Percentiles rank a stretch among this genome's conserved stretches.
phyloP scores from a whole-genome alignment of 2,113 vertebrate genomes.

The Ahaetulla prasina region DNA sequence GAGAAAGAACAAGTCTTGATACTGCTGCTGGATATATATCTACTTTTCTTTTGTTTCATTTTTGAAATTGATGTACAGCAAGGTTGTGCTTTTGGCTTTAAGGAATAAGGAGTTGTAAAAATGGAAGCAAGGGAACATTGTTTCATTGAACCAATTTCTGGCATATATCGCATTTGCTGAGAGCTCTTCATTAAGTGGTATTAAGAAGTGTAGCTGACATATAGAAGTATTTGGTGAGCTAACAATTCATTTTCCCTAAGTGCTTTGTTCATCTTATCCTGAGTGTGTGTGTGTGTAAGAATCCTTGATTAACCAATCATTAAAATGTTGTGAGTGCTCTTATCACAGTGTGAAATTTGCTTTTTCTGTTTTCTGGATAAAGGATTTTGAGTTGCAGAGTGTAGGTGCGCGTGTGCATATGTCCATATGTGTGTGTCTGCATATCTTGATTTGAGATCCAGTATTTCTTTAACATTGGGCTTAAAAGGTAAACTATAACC shows the following conservation, averaged over 20 bases:
- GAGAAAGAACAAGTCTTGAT: not conserved
- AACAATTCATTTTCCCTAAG: not conserved
- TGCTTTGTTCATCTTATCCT: not conserved
- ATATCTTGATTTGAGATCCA: not conserved
- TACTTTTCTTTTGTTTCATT: not conserved
- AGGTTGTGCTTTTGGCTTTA: not conserved
- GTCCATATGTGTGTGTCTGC: not conserved
- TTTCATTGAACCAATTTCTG: conserved; percentile 5
- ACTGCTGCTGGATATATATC: not conserved
- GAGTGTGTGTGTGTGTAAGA: not conserved
- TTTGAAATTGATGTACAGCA: not conserved
- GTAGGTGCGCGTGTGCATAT: not conserved
- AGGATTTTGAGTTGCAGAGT: not conserved
- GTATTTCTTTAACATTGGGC: not conserved
- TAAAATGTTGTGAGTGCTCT: not conserved
- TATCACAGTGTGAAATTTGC: not conserved
- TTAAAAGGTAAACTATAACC: not conserved
- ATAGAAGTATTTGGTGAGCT: not conserved
- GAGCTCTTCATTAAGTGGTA: not conserved
- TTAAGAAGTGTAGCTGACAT: not conserved
- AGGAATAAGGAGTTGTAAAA: not conserved
- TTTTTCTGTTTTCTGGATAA: not conserved
- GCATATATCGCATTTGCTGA: not conserved
- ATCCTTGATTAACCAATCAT: not conserved
- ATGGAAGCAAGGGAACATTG: not conserved